These are phyloP conservation scores for Sialia sialis DNA, from an alignment of 2,113 vertebrate species.

Conservation along the genomic window DNA sequence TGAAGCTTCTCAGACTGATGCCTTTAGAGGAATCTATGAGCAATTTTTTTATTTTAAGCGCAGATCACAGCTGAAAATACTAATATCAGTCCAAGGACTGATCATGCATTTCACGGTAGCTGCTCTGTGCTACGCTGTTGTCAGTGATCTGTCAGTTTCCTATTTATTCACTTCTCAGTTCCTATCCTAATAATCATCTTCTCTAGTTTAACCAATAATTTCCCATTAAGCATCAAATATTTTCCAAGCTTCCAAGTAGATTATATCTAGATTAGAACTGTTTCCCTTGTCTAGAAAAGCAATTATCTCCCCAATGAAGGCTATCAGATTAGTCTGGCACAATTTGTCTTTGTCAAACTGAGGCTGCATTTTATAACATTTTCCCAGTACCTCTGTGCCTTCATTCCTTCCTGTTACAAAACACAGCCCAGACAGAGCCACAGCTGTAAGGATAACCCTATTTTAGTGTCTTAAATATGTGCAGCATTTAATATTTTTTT, in stretches of 20 bases:
- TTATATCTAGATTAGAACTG: not conserved
- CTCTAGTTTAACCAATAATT: not conserved
- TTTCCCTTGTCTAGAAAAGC: constrained; percentile 3
- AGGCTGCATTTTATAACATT: not conserved
- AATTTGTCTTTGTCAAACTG: not conserved
- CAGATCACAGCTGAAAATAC: not conserved
- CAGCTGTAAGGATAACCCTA: not conserved
- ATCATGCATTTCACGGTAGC: not conserved
- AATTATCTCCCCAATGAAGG: not conserved
- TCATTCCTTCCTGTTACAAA: not conserved
- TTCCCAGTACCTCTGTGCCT: not conserved
- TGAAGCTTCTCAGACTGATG: not conserved
- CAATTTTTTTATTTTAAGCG: not conserved
- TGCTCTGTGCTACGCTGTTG: not conserved
- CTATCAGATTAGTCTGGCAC: not conserved
- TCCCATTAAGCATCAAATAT: not conserved
- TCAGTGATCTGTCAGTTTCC: not conserved
- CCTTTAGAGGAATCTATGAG: not conserved
- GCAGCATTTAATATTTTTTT: not conserved
- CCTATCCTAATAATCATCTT: not conserved
- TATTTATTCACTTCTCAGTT: not conserved
- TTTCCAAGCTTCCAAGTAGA: not conserved
- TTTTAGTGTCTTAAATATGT: not conserved
- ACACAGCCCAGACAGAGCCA: not conserved
- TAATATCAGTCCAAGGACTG: not conserved